Evolutionary conservation across 2,797 vertebrate genomes (phyloP).

Genomic region (Pelobates cultripes): DNA sequence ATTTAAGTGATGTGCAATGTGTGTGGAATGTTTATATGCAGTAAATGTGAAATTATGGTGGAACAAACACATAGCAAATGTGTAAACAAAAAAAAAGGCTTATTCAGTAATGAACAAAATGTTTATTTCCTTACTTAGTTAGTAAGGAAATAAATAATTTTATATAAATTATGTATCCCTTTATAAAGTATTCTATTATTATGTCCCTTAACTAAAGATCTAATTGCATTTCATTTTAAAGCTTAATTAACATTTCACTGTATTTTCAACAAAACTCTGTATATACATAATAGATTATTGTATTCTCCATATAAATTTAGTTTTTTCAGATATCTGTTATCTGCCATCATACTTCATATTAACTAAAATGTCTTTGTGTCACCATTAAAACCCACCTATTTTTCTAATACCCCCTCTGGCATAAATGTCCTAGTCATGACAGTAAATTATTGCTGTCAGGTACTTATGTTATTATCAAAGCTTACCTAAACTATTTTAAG

Average conservation of each 20-base stretch:
- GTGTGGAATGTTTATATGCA: too few species aligned
- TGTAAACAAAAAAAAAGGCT: too few species aligned
- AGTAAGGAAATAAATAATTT: too few species aligned
- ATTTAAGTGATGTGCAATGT: too few species aligned
- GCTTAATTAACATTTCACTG: not conserved
- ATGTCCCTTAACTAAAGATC: not conserved
- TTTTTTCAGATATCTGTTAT: slow-evolving; percentile 3
- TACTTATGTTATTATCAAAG: not conserved
- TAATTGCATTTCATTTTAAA: not conserved
- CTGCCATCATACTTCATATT: not conserved
- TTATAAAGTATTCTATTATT: not conserved
- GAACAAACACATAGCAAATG: too few species aligned
- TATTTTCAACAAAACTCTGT: not conserved
- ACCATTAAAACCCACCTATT: not conserved
- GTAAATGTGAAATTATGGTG: too few species aligned
- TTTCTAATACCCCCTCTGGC: slow-evolving; percentile 12
- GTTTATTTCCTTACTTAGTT: too few species aligned
- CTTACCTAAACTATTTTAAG: slow-evolving; percentile 7
- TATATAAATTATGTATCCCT: too few species aligned
- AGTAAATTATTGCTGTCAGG: not conserved
- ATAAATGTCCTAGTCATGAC: not conserved
- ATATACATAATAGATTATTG: not conserved
- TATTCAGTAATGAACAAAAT: too few species aligned
- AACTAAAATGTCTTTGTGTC: slow-evolving; percentile 6
- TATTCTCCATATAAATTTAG: not conserved